Evolutionary conservation across 2,113 vertebrate genomes (phyloP).

Genomic region (Antechinus flavipes): DNA sequence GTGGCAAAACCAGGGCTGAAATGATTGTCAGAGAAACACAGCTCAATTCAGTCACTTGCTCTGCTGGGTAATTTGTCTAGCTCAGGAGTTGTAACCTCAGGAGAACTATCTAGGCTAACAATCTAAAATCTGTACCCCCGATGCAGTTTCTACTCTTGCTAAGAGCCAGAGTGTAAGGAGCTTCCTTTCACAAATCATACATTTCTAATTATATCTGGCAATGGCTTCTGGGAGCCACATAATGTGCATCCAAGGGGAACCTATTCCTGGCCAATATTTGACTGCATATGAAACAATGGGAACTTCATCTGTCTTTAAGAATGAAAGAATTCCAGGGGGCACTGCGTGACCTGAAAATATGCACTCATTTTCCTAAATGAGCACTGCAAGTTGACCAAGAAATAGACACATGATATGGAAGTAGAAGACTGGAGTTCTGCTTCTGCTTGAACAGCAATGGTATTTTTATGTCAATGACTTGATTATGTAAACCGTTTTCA

Average conservation of each 20-base stretch:
- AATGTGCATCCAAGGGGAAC: neutral
- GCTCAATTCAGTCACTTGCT: neutral
- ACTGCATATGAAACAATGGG: slow-evolving; percentile 1
- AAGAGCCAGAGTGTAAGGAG: neutral
- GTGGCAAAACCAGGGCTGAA: neutral
- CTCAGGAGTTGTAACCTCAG: neutral
- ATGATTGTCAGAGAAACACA: slow-evolving; percentile 17
- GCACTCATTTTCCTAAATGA: neutral
- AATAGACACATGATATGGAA: neutral
- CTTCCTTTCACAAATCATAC: neutral
- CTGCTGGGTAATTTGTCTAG: neutral
- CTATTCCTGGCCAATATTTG: slow-evolving; percentile 20
- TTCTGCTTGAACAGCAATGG: neutral
- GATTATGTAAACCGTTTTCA: neutral
- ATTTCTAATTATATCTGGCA: neutral
- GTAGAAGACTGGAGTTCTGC: neutral
- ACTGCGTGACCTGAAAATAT: slow-evolving; percentile 6
- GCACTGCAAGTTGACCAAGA: neutral
- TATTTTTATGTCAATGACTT: neutral
- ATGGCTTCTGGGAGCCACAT: slow-evolving; percentile 6
- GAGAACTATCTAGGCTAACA: slow-evolving; percentile 36
- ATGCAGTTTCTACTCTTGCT: neutral
- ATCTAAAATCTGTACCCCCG: neutral
- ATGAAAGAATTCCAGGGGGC: neutral
- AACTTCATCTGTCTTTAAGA: slow-evolving; percentile 20